Evolutionary conservation across 2,888 invertebrate species (phyloP).

Genomic region (Catocala fraxini): DNA sequence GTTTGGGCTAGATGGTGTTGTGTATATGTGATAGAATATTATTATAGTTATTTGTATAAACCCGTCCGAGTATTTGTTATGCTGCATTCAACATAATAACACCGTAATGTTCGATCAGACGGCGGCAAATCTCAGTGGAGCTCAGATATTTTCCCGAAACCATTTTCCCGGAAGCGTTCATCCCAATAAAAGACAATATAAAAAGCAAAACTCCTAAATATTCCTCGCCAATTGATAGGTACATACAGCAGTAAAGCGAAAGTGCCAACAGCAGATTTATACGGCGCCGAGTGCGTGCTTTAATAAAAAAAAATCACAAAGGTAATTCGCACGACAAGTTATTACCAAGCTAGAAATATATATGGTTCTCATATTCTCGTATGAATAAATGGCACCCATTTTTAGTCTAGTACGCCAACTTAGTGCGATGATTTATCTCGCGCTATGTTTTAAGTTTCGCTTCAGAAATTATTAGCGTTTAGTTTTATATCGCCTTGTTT

Average conservation of each 20-base stretch:
- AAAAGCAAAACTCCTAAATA: slow-evolving; percentile 72
- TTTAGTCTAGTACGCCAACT: slow-evolving; percentile 69
- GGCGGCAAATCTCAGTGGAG: slow-evolving; percentile 39
- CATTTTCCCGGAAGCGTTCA: slow-evolving; percentile 58
- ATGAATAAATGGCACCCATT: slow-evolving; percentile 74
- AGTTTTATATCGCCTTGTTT: slow-evolving; percentile 4
- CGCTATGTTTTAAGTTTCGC: slow-evolving; percentile 49
- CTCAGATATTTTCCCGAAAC: slow-evolving; percentile 48
- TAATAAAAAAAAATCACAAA: slow-evolving; percentile 82
- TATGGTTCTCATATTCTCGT: slow-evolving; percentile 74
- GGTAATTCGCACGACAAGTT: slow-evolving; percentile 85
- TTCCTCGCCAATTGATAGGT: slow-evolving; percentile 78
- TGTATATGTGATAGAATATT: too few relatives aligned
- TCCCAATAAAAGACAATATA: slow-evolving; percentile 72
- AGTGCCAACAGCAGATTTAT: slow-evolving; percentile 82
- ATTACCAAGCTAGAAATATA: slow-evolving; percentile 78
- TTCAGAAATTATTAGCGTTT: slow-evolving; percentile 37
- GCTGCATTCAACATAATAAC: slow-evolving; percentile 32
- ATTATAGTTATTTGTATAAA: not conserved
- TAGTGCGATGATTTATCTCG: slow-evolving; percentile 55
- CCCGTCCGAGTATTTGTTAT: slow-evolving; percentile 18
- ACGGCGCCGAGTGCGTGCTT: slow-evolving; percentile 83
- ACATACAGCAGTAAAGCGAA: slow-evolving; percentile 78
- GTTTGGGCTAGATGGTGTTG: too few relatives aligned
- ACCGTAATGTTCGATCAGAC: slow-evolving; percentile 41